These are phyloP conservation scores for Cynopterus sphinx DNA, from an alignment of 2,797 vertebrate genomes.

Conservation along the genomic window DNA sequence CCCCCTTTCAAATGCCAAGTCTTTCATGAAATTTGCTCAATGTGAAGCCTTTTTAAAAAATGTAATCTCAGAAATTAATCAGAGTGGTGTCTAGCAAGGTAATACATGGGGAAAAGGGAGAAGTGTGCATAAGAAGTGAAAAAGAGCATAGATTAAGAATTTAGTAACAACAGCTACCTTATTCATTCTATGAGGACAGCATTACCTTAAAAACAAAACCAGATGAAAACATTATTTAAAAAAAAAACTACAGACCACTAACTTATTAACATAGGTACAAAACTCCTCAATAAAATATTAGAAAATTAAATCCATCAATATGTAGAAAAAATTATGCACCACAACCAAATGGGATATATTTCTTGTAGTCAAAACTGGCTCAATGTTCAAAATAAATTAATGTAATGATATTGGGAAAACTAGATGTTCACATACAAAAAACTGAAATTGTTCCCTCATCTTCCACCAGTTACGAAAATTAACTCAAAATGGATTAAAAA, in stretches of 20 bases:
- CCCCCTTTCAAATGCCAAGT: background rate
- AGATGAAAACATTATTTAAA: background rate
- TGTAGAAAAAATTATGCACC: background rate
- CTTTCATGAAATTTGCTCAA: background rate
- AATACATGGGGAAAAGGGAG: background rate
- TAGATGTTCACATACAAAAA: background rate
- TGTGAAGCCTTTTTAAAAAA: background rate
- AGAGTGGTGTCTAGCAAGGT: background rate
- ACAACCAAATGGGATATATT: background rate
- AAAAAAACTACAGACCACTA: background rate
- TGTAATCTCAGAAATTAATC: background rate
- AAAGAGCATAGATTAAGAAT: background rate
- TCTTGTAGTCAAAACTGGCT: background rate
- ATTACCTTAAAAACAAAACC: background rate
- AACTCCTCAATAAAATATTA: background rate
- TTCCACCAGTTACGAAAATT: background rate
- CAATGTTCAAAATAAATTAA: background rate
- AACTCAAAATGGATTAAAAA: background rate
- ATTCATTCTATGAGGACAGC: background rate
- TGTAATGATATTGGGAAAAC: background rate
- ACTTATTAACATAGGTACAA: background rate
- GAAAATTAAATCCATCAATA: background rate
- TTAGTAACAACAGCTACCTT: background rate
- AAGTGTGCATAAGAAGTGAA: background rate
- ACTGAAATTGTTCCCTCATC: background rate